Conservation (phyloP, 35 echinoderm and acorn worm species). For the Hemicentrotus pulcherrimus region DNA sequence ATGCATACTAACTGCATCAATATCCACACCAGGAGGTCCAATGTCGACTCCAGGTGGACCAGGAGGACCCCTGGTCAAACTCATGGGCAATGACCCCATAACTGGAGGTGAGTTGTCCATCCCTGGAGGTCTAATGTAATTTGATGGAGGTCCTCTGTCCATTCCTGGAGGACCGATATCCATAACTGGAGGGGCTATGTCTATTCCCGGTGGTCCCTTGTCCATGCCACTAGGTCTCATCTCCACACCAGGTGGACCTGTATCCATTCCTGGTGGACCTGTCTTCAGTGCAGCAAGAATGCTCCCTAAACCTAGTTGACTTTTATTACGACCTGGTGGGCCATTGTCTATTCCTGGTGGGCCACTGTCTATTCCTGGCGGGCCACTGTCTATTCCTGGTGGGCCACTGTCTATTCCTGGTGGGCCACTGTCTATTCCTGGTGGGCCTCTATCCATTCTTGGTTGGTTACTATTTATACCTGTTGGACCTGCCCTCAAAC, state of each 20-base stretch:
- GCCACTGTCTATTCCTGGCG: neutral
- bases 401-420: neutral
- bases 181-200: neutral
- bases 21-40: conserved; percentile 38
- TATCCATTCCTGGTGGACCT: conserved; percentile 24
- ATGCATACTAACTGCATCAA: conserved; percentile 20
- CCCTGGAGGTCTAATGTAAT: neutral
- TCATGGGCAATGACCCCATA: neutral
- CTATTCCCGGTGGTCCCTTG: neutral
- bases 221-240: neutral
- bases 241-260: neutral
- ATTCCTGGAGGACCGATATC: neutral
- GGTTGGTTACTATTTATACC: neutral
- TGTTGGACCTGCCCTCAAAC: neutral
- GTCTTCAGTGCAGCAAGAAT: neutral
- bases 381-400: neutral
- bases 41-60: conserved; percentile 17
- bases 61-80: conserved; percentile 33
- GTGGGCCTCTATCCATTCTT: neutral
- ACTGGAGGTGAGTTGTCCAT: neutral
- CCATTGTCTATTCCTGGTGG: neutral
- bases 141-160: neutral
- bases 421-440: neutral
- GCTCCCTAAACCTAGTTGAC: neutral
- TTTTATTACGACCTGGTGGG: neutral